Percentiles rank a stretch among this genome's conserved stretches.
Evolutionary conservation across 2,888 invertebrate genomes (phyloP).

Genomic region (Drosophila mimica): DNA sequence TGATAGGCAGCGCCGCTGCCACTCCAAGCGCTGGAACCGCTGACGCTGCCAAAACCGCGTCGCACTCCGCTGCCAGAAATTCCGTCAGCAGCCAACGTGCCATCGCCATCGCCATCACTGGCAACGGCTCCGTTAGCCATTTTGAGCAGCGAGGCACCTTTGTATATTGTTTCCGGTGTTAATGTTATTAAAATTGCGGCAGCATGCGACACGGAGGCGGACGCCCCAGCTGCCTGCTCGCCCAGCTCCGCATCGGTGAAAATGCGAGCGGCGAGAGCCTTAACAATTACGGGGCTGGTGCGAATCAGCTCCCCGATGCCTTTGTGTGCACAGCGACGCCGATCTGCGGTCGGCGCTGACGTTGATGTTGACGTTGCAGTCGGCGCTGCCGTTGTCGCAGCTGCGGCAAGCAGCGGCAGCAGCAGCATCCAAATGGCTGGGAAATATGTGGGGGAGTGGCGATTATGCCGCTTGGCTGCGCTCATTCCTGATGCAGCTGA

Average conservation of each 20-base stretch:
- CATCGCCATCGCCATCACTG: constrained; percentile 24
- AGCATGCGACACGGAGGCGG: constrained; percentile 36
- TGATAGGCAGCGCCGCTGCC: constrained; percentile 70
- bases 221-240: constrained; percentile 25
- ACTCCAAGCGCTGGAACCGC: constrained; percentile 43
- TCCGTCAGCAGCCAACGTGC: constrained; percentile 25
- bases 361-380: constrained; percentile 34
- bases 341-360: constrained; percentile 47
- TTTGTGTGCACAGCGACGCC: constrained; percentile 80
- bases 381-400: constrained; percentile 49
- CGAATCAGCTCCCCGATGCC: constrained; percentile 84
- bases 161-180: constrained; percentile 85
- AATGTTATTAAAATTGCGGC: constrained; percentile 84
- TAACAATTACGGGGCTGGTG: constrained; percentile 84
- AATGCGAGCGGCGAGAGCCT: constrained; percentile 84
- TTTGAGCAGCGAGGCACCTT: constrained; percentile 84
- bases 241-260: constrained; percentile 80
- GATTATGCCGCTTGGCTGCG: constrained; percentile 40
- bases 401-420: constrained; percentile 54
- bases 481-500: constrained; percentile 49
- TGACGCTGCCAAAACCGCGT: constrained; percentile 33
- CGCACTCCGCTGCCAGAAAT: constrained; percentile 23
- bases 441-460: constrained; percentile 18
- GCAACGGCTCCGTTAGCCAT: constrained; percentile 68
- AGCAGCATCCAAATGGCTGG: constrained; percentile 46